A percentile compares a stretch with the other conserved stretches of the same genome.
Conservation (phyloP, 2,888 invertebrate species). For the Xanthorhoe spadicearia region DNA sequence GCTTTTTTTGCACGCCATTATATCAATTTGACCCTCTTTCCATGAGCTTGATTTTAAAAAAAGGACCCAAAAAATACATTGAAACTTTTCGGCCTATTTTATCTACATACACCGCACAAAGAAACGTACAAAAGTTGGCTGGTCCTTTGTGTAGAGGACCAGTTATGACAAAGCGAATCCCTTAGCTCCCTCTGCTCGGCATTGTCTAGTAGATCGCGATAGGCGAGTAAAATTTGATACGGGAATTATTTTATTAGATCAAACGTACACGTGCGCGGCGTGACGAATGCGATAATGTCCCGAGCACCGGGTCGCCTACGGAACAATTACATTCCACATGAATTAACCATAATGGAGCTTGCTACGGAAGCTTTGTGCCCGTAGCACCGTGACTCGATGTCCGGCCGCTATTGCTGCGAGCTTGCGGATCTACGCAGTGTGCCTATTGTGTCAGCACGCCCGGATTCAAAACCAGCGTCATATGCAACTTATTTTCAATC, state of each 20-base stretch:
- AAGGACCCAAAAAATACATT: conserved; percentile 55
- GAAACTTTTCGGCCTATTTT: conserved; percentile 69
- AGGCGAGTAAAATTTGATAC: conserved; percentile 83
- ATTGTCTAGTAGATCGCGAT: conserved; percentile 83
- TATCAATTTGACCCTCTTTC: conserved; percentile 39
- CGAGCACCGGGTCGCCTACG: conserved; percentile 62
- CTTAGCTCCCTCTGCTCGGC: conserved; percentile 65
- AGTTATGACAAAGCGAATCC: conserved; percentile 81
- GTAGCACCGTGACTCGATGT: conserved; percentile 69
- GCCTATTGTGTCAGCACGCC: conserved; percentile 29
- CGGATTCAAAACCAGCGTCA: conserved; percentile 6
- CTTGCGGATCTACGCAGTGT: conserved; percentile 45
- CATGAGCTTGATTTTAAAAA: conserved; percentile 35
- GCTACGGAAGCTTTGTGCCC: conserved; percentile 74
- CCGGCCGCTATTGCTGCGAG: conserved; percentile 66
- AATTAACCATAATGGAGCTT: conserved; percentile 76
- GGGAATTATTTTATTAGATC: conserved; percentile 84
- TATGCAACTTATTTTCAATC: background rate
- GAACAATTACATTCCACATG: conserved; percentile 82
- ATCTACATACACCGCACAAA: conserved; percentile 69
- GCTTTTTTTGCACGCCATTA: conserved; percentile 17
- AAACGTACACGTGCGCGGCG: conserved; percentile 81
- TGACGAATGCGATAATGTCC: conserved; percentile 83
- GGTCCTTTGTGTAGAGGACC: conserved; percentile 76
- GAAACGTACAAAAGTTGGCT: conserved; percentile 69